These are phyloP conservation scores for Mormyrus hasselquistii DNA, from an alignment of 2,797 vertebrate species.

Conservation along the genomic window DNA sequence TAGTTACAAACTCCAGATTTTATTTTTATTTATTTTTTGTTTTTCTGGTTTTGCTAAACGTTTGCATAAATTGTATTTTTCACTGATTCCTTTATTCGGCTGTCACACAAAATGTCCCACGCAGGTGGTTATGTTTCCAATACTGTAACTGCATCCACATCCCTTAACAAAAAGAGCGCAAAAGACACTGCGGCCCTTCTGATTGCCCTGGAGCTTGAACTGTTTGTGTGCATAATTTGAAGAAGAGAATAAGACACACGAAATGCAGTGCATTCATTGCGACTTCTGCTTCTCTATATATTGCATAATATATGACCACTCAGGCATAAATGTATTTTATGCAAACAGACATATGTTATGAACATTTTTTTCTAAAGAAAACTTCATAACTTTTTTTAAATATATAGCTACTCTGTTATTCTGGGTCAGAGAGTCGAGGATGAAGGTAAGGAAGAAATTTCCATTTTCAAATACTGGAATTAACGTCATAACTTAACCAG, in stretches of 20 bases:
- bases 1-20: not conserved
- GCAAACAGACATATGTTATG: not conserved
- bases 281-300: not conserved
- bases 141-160: not conserved
- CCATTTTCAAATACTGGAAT: not conserved
- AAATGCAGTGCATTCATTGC: not conserved
- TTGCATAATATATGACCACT: not conserved
- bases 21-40: not conserved
- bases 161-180: not conserved
- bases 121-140: not conserved
- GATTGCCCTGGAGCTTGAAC: not conserved
- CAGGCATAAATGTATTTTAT: not conserved
- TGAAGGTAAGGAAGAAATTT: not conserved
- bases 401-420: not conserved
- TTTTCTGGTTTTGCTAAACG: not conserved
- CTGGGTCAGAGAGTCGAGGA: not conserved
- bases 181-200: not conserved
- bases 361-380: not conserved
- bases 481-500: not conserved
- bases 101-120: not conserved
- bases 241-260: not conserved
- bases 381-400: not conserved
- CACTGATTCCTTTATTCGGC: not conserved
- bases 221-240: not conserved
- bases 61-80: conserved; percentile 5